Evolutionary conservation across 2,797 vertebrate species (phyloP), one percentile per base, ranked within the genome.

Genomic region (Myiotriccus ornatus): DNA sequence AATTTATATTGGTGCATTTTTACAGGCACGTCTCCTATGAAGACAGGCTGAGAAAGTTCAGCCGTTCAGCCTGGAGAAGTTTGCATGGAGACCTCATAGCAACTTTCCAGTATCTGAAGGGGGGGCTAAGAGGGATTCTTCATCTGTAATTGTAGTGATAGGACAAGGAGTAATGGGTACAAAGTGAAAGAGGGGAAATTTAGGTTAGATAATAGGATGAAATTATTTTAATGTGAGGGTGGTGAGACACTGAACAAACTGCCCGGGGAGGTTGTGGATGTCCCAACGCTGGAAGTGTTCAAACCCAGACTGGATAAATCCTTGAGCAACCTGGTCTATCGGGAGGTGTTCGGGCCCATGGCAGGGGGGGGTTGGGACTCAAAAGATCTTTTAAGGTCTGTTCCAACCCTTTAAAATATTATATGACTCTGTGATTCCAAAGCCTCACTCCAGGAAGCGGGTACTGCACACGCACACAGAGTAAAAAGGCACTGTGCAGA

Each of bases 391-490:
- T 9, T 25, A 30, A 17, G 5, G n/a, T 37, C 43, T 21, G 7
- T 19, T 50, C 23, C 27, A 63, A 44, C 8, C 6, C 37, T 10
- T n/a, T 50, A 39, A 23, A 34, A 19, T 8, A 49, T n/a, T 24
- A 17, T 12, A 24, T 6, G 41, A 34, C 23, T 44, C 44, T 39
- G 2, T n/a, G n/a, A 24, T 60, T 71, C 59, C 28, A 67, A 87
- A 62, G 60, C 25, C 18, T 39, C 6, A 1, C 43, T 69, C 34
- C 19, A 55, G 35, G n/a, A 65, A n/a, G 3, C 6, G 1, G 1
- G 4, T 18, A 14, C 56, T 3, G 5, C 14, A 17, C 0, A 0
- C 12, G 10, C 14, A 21, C 8, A 23, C 4, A 32, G 34, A 47
- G 14, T 7, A 34, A 76, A 68, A 49, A 30, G 22, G 12, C 13